Evolutionary conservation across 2,113 vertebrate species (phyloP), one percentile per base, ranked within the genome.

Genomic region (Podiceps cristatus): DNA sequence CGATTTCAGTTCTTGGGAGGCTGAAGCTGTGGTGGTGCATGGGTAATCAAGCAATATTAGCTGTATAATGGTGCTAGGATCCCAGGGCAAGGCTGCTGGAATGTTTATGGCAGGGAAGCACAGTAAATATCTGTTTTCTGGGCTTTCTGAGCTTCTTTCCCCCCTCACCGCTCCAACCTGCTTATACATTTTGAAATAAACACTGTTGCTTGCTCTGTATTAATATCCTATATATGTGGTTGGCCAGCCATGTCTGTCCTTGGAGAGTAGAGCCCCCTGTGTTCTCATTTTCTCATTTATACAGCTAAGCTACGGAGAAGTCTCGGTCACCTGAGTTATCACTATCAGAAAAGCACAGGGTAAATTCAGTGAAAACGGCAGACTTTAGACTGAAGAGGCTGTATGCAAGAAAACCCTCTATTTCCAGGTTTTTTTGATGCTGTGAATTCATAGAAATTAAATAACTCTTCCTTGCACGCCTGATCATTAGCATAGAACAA

Each of bases 1-100:
- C 64, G 93, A 97, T 97, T 97, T 97, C 89, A 95, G 89, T 96
- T 93, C 93, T 96, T 96, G 83, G 73, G 95, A 96, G 93, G 91
- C 91, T 94, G 76, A 84, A 73, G 83, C 88, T 80, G 86, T 93
- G 79, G 92, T 76, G 93, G 95, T 93, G 91, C 91, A 95, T 95
- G 88, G 85, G 90, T 89, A 96, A 92, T 96, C 93, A 96, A 94
- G 93, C 91, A 93, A 91, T 88, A 91, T 95, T 66, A 95, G 81
- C 85, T 79, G 71, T 90, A 91, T 88, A 95, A 97, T 90, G 89
- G 94, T 91, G 52, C 64, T 88, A 88, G 53, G n/a, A 93, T 94
- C 93, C 83, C 92, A 92, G 28, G 56, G 69, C 75, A 88, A 52
- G 42, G 56, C 79, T 93, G 68, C 44, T 75, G 78, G 56, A 84